Base-by-base conservation (phyloP, 2,888 invertebrate genomes). In the Halictus quadricinctus region DNA sequence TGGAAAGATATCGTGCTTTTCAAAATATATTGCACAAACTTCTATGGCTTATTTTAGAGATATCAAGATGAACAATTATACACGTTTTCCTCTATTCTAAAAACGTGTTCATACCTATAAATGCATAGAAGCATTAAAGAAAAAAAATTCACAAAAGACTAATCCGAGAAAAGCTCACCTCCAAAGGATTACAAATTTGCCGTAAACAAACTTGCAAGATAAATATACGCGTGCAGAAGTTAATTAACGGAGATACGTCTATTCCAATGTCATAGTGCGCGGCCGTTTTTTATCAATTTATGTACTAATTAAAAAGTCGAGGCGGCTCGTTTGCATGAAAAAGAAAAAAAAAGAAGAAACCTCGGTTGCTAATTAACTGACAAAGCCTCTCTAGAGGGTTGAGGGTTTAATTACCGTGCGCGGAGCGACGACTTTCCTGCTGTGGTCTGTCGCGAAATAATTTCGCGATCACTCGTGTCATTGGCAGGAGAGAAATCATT, bases 241-340 rank as follows among this genome's bases (percentile, higher is more conserved):
- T 66, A 66, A 66, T 76, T 48, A 66, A 48, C 8, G 29, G 18
- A 29, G 15, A 48, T 8, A 21, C 12, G 29, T 1, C 43, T 60
- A 21, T n/a, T 48, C 13, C 48, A 66, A 21, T 46, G 29, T 21
- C 29, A 64, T 15, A 29, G 46, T 12, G 25, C n/a, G 25, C n/a
- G 13, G 25, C 36, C 25, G 66, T 15, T 50, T 18, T 69, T 69
- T 50, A 69, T 66, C 50, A 76, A 69, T 69, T 66, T 76, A 76
- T 29, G 29, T 64, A 64, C 25, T 69, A 76, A 76, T 76, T 76
- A 66, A 36, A 76, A 66, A 15, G n/a, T 36, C n/a, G 15, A 18
- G 36, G 6, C n/a, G 6, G 36, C 5, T n/a, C 10, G 50, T 25
- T 41, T n/a, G 13, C 8, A 21, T 18, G 58, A 60, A 43, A 43